A percentile compares a stretch with the other conserved stretches of the same genome.
Evolutionary conservation across 2,888 invertebrate genomes (phyloP).

Genomic region (Cepaea hortensis): DNA sequence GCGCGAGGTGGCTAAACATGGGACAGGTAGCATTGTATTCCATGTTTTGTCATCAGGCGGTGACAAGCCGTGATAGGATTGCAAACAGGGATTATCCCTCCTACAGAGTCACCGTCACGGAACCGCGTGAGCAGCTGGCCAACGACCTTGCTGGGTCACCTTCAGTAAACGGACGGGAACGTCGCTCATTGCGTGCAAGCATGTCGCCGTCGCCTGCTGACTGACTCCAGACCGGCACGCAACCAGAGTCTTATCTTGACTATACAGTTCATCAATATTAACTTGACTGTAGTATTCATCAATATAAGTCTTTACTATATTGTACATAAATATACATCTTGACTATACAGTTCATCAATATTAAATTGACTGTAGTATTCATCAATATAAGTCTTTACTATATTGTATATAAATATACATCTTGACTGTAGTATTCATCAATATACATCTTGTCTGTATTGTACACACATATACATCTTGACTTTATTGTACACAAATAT

Average conservation of each 20-base stretch:
- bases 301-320: too few species aligned
- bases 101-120: constrained; percentile 16
- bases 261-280: too few species aligned
- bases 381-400: too few species aligned
- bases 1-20: constrained; percentile 9
- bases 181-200: constrained; percentile 18
- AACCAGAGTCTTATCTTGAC: not conserved
- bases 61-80: constrained; percentile 33
- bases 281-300: too few species aligned
- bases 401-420: too few species aligned
- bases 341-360: too few species aligned
- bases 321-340: too few species aligned
- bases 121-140: not conserved
- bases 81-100: constrained; percentile 37
- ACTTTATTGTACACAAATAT: too few species aligned
- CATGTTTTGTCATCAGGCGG: constrained; percentile 37
- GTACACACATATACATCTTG: too few species aligned
- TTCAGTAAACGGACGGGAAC: not conserved
- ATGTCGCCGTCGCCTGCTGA: not conserved
- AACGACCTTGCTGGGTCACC: not conserved
- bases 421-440: too few species aligned
- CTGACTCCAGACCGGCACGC: not conserved
- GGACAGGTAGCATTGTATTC: constrained; percentile 15
- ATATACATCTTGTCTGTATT: too few species aligned
- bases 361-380: too few species aligned